Conservation (phyloP, 2,113 vertebrate genomes). For the Pycnonotus jocosus region DNA sequence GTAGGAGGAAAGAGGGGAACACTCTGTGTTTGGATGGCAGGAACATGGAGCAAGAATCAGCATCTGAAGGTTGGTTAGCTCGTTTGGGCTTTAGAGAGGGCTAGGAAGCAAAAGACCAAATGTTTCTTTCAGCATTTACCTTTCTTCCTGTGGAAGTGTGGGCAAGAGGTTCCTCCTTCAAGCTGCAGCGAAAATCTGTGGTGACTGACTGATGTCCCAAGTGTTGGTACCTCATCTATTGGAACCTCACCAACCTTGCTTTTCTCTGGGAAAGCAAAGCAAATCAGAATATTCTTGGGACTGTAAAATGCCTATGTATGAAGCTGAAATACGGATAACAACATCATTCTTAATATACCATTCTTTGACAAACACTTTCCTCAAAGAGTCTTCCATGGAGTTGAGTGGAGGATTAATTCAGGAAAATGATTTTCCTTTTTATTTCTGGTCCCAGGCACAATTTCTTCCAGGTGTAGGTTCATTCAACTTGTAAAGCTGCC, state of each 20-base stretch:
- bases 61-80: neutral
- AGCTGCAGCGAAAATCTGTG: neutral
- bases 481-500: neutral
- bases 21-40: neutral
- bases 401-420: neutral
- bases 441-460: neutral
- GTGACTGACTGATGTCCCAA: neutral
- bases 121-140: neutral
- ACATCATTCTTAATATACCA: neutral
- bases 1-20: neutral
- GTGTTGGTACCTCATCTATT: neutral
- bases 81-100: neutral
- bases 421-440: neutral
- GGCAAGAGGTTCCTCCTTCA: neutral
- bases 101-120: neutral
- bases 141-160: neutral
- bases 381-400: neutral
- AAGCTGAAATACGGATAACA: neutral
- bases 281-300: neutral
- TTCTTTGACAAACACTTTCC: neutral
- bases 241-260: neutral
- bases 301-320: neutral
- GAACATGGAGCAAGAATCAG: neutral
- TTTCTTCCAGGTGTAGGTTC: slow-evolving; percentile 10
- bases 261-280: neutral